Conservation (phyloP, 2,888 invertebrate genomes). For the Boloria euphrosyne region DNA sequence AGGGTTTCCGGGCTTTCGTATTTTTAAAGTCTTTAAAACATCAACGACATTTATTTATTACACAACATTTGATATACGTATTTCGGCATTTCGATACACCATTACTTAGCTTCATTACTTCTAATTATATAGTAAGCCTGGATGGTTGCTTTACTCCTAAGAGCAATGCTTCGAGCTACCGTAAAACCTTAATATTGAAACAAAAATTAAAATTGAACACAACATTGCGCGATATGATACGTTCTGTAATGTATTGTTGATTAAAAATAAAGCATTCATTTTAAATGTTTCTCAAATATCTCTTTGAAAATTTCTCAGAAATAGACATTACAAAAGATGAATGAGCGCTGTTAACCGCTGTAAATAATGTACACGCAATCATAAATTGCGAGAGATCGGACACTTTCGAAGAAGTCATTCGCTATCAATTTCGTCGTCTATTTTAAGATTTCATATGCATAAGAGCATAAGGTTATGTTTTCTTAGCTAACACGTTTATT, state of each 20-base stretch:
- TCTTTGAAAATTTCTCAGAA: constrained; percentile 9
- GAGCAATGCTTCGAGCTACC: too few relatives aligned
- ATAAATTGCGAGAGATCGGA: constrained; percentile 19
- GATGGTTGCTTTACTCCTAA: too few relatives aligned
- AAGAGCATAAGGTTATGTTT: background rate
- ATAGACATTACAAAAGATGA: constrained; percentile 6
- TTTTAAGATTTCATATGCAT: constrained; percentile 49
- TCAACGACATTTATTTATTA: too few relatives aligned
- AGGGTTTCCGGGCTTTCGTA: too few relatives aligned
- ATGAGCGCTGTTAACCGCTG: constrained; percentile 7
- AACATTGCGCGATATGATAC: constrained; percentile 7
- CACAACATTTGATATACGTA: too few relatives aligned
- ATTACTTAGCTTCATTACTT: too few relatives aligned
- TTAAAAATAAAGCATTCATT: background rate
- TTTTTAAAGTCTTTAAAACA: too few relatives aligned
- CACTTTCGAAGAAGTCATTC: constrained; percentile 28
- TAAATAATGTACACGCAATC: constrained; percentile 15
- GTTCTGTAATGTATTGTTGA: constrained; percentile 1
- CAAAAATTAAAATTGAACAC: constrained; percentile 8
- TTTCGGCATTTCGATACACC: too few relatives aligned
- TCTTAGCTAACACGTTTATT: background rate
- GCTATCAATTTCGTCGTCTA: constrained; percentile 36
- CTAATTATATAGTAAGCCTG: too few relatives aligned
- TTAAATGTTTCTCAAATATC: background rate
- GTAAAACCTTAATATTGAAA: constrained; percentile 2